Base-by-base conservation (phyloP, 2,113 vertebrate genomes). In the Baryphthengus martii region DNA sequence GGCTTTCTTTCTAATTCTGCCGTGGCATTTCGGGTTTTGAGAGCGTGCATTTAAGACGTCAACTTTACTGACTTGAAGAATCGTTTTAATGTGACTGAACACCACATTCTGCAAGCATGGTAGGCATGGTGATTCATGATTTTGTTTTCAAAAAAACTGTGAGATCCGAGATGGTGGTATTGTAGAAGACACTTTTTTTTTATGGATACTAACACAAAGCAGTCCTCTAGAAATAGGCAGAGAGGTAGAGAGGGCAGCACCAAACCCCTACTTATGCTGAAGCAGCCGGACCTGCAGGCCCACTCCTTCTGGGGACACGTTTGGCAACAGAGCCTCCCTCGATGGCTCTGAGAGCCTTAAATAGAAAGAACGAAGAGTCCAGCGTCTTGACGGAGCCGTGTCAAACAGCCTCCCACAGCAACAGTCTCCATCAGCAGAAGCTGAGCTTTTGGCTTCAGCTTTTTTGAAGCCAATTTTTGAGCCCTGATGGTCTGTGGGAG, bases 11-110 rank as follows among this genome's bases (percentile, higher is more conserved):
- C 73, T 75, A 90, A 72, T 93, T 83, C 66, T 78, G 61, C 84
- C 75, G 53, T 93, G 87, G 66, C 66, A 92, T 89, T 92, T 94
- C 76, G 37, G 81, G 90, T 68, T 93, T 94, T 91, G 70, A 91
- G 70, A 90, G 66, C 13, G 1, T 67, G 25, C 68, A 71, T 82
- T 93, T 94, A 92, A 76, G 63, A 80, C 83, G 90, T 90, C 88
- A 93, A 40, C 77, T 86, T 50, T 86, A 96, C 70, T 88, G 75
- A 85, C 71, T 91, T 80, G 52, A 80, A 79, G 75, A 61, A 55
- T 62, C 56, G 76, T 73, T 85, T 68, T 87, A 79, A 81, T 37
- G 55, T 39, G 44, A 78, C 16, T 95, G 92, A 96, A 90, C 61
- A 95, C 73, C 61, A 89, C 65, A 82, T 88, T 77, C 62, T 62